Conservation (phyloP, 2,888 invertebrate species). For the Euplagia quadripunctaria region DNA sequence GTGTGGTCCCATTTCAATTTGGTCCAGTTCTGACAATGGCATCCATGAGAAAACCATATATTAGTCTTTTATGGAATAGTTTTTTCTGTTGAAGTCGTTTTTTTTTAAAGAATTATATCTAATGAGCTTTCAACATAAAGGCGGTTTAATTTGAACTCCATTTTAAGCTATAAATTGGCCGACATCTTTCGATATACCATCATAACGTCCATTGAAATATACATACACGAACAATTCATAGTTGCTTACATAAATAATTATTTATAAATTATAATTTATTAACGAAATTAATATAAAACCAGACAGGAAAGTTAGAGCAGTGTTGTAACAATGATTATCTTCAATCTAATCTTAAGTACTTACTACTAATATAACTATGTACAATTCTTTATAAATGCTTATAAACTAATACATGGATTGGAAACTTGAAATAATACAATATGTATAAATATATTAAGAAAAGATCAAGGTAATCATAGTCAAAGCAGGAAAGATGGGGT, state of each 20-base stretch:
- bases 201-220: constrained; percentile 20
- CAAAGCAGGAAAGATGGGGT: constrained; percentile 47
- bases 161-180: neutral
- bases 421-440: constrained; percentile 49
- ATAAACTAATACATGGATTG: constrained; percentile 46
- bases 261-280: no score
- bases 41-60: no score
- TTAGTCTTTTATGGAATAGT: no score
- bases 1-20: no score
- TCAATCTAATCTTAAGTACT: constrained; percentile 79
- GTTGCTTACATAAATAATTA: constrained; percentile 30
- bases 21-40: no score
- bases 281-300: constrained; percentile 47
- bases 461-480: constrained; percentile 86
- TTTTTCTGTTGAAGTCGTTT: no score
- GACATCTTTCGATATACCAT: constrained; percentile 16
- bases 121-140: neutral
- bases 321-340: constrained; percentile 78
- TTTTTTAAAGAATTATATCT: no score
- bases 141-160: neutral
- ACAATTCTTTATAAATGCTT: constrained; percentile 50
- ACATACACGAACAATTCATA: constrained; percentile 28
- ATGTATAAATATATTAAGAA: constrained; percentile 64
- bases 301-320: constrained; percentile 58
- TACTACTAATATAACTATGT: constrained; percentile 50